These are phyloP conservation scores for Mus spicilegus DNA, from an alignment of 2,113 vertebrate genomes.

Conservation along the genomic window DNA sequence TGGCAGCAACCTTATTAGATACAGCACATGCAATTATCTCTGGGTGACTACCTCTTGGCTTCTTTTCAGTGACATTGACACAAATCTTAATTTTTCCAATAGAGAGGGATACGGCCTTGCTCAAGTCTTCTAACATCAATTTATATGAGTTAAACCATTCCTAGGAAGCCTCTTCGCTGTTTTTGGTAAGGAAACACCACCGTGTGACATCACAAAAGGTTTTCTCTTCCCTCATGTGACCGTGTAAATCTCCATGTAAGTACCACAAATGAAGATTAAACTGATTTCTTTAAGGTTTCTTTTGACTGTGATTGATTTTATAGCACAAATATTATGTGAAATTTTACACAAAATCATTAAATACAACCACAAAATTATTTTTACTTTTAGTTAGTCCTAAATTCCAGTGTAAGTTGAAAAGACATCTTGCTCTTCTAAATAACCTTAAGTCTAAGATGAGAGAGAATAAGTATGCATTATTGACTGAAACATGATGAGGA, in stretches of 20 bases:
- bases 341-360: neutral
- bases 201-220: neutral
- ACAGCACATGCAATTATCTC: conserved; percentile 57
- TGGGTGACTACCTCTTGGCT: conserved; percentile 57
- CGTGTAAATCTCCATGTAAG: neutral
- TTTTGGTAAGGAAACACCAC: neutral
- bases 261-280: conserved; percentile 20
- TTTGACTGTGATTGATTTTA: neutral
- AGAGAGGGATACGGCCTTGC: conserved; percentile 26
- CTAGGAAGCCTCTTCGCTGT: neutral
- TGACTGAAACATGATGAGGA: neutral
- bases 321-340: neutral
- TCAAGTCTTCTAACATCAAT: conserved; percentile 41
- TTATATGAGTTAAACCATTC: conserved; percentile 36
- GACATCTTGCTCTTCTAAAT: neutral
- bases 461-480: neutral
- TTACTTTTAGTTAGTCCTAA: neutral
- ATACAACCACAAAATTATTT: neutral
- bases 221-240: neutral
- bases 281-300: neutral
- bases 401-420: neutral
- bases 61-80: conserved; percentile 50
- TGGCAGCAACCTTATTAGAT: conserved; percentile 76
- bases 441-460: neutral
- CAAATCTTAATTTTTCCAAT: conserved; percentile 67